phyloP scores from a whole-genome alignment of 1,140 invertebrate species.

The Lepidurus couesii region DNA sequence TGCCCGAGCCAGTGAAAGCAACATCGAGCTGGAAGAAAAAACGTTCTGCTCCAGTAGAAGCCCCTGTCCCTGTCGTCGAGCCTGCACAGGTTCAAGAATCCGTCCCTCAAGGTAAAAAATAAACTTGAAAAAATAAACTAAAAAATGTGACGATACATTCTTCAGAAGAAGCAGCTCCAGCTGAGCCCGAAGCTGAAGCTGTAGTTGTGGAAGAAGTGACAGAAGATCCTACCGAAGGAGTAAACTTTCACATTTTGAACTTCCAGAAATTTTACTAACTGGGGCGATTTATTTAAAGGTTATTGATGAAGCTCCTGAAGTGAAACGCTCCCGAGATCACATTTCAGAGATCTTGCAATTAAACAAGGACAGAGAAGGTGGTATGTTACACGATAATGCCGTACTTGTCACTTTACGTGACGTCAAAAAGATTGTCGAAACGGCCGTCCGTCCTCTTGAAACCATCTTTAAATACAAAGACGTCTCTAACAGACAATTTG shows the following conservation, averaged over 20 bases:
- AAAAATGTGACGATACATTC: too few species aligned
- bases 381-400: slow-evolving; percentile 56
- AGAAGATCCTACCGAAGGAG: slow-evolving; percentile 36
- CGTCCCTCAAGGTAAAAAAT: neutral
- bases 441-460: slow-evolving; percentile 82
- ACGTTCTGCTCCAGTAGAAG: slow-evolving; percentile 30
- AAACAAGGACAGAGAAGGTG: slow-evolving; percentile 60
- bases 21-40: slow-evolving; percentile 24
- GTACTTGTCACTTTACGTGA: slow-evolving; percentile 64
- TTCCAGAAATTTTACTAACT: slow-evolving; percentile 30
- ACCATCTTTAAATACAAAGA: slow-evolving; percentile 84
- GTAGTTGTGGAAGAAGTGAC: slow-evolving; percentile 31
- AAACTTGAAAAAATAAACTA: too few species aligned
- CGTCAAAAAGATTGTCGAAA: slow-evolving; percentile 79
- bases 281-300: slow-evolving; percentile 28
- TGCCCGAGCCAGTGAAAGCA: slow-evolving; percentile 26
- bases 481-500: slow-evolving; percentile 83
- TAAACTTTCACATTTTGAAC: slow-evolving; percentile 42
- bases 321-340: slow-evolving; percentile 69
- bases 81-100: neutral
- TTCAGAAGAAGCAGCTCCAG: slow-evolving; percentile 32
- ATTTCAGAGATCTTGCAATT: slow-evolving; percentile 72
- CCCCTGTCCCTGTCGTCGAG: slow-evolving; percentile 22
- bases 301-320: slow-evolving; percentile 62
- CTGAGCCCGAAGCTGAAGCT: slow-evolving; percentile 30